These are phyloP conservation scores for Characodon lateralis DNA, from an alignment of 2,797 vertebrate genomes.

Conservation along the genomic window DNA sequence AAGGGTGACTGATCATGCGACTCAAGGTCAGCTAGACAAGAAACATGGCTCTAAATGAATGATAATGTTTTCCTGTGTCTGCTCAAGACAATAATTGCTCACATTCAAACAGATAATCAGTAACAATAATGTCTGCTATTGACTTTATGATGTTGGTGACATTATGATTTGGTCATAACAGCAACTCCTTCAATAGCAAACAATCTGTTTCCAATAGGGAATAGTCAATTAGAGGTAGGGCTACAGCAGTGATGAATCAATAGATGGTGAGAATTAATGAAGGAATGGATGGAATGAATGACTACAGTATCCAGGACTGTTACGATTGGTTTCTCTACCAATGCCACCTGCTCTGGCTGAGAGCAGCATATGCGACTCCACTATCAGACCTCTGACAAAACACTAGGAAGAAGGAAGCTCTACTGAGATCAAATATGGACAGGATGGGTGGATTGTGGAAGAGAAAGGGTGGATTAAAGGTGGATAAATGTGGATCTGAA, in stretches of 20 bases:
- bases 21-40: neutral
- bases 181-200: neutral
- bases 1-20: neutral
- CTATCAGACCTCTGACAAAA: slow-evolving; percentile 59
- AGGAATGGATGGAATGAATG: slow-evolving; percentile 13
- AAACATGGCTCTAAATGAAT: neutral
- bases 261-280: slow-evolving; percentile 12
- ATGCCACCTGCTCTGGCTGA: slow-evolving; percentile 81
- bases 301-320: slow-evolving; percentile 41
- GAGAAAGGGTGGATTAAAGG: slow-evolving; percentile 33
- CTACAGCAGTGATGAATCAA: neutral
- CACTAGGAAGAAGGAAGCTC: slow-evolving; percentile 59
- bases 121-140: neutral
- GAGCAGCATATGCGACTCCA: slow-evolving; percentile 77
- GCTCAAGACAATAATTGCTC: neutral
- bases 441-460: slow-evolving; percentile 33
- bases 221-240: neutral
- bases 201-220: neutral
- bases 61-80: neutral
- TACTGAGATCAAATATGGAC: slow-evolving; percentile 69
- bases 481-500: slow-evolving; percentile 50
- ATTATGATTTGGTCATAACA: neutral
- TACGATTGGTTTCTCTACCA: slow-evolving; percentile 62
- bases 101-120: slow-evolving; percentile 1
- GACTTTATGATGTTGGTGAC: neutral